phyloP scores from a whole-genome alignment of 2,797 vertebrate species.

The Trematomus bernacchii region DNA sequence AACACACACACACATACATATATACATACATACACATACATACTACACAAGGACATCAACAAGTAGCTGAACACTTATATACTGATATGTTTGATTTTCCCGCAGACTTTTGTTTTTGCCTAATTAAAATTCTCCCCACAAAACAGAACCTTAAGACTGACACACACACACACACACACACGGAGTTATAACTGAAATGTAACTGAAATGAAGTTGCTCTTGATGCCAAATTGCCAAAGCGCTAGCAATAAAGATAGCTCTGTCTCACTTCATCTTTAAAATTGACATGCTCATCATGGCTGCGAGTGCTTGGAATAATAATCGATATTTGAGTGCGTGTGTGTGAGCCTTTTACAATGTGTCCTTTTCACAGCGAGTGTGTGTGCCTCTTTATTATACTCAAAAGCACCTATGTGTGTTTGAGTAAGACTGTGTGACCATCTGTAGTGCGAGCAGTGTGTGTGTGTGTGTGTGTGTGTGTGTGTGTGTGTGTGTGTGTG shows the following conservation, averaged over 20 bases:
- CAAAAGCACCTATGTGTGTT: constrained; percentile 69
- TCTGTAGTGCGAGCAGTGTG: constrained; percentile 66
- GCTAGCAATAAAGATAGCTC: neutral
- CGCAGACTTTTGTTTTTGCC: constrained; percentile 56
- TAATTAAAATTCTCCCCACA: constrained; percentile 49
- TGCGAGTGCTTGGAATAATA: constrained; percentile 35
- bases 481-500: constrained; percentile 32
- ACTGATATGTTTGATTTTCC: constrained; percentile 42
- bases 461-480: constrained; percentile 51
- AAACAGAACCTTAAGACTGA: constrained; percentile 32
- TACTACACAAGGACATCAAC: constrained; percentile 8
- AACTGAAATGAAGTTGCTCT: constrained; percentile 23
- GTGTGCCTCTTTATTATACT: constrained; percentile 39
- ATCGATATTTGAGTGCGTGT: constrained; percentile 32
- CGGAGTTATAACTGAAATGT: constrained; percentile 12
- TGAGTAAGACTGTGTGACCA: constrained; percentile 61
- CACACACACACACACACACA: constrained; percentile 25
- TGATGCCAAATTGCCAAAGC: neutral
- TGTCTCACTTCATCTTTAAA: constrained; percentile 25
- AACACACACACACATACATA: too few relatives aligned
- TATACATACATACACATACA: neutral
- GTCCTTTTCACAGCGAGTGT: constrained; percentile 33
- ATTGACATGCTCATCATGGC: constrained; percentile 7
- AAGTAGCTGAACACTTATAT: constrained; percentile 27
- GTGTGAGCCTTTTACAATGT: constrained; percentile 33